Base-by-base conservation (phyloP, 2,888 invertebrate species). In the Macropis europaea region DNA sequence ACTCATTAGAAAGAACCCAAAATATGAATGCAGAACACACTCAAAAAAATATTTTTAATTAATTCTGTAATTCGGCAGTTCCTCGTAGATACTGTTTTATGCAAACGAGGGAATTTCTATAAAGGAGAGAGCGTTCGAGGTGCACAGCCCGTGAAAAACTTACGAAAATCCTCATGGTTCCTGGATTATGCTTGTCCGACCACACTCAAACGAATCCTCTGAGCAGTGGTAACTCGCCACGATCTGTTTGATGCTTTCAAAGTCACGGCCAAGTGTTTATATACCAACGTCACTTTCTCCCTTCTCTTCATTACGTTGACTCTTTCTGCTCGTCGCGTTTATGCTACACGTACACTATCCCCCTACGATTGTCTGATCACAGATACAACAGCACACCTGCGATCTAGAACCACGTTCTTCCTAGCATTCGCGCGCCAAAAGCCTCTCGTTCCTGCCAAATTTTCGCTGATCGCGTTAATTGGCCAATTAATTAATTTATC, bases 191-290 rank as follows among this genome's bases (percentile, higher is more conserved):
- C n/a, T n/a, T n/a, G n/a, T n/a, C n/a, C 34, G 53, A 54, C 61
- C 32, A 38, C 64, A 66, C 56, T 43, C 38, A 36, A 67, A 70
- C 63, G 76, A 64, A 75, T 73, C 63, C 59, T 70, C 38, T 28
- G 60, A 57, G 52, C 34, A 59, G 64, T 70, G 74, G 64, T 62
- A 56, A 68, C 48, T 71, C 52, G 71, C 73, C 71, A 69, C 81
- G 73, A 74, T 73, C 73, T 81, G 80, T 85, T 75, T 81, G 82
- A 82, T 84, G 83, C 86, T 84, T 84, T 85, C 88, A 90, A 89
- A 89, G 90, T 90, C 90, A 90, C 79, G 89, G 90, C 81, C 89
- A 90, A 82, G 78, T 82, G 81, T 82, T 89, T 90, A 89, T 90
- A 90, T 88, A 88, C 87, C 78, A 62, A 75, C 63, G 77, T 79